Evolutionary conservation across 1,140 invertebrate species (phyloP).

Genomic region (Lordiphosa collinella): DNA sequence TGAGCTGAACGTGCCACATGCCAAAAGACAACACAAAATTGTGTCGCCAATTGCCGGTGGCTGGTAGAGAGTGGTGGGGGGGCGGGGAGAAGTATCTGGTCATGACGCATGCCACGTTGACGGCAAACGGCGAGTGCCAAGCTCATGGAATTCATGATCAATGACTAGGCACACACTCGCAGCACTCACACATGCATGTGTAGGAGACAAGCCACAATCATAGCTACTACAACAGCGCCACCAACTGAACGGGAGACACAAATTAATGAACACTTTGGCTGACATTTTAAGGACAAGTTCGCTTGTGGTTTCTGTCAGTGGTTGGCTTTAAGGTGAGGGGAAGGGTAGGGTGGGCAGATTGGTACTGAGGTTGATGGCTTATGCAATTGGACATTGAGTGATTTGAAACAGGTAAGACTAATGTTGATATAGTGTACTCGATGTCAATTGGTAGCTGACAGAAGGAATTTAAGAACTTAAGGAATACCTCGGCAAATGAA

Average conservation of each 20-base stretch:
- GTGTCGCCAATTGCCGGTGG: constrained; percentile 60
- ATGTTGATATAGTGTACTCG: constrained; percentile 38
- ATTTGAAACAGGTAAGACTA: constrained; percentile 42
- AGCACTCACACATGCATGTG: constrained; percentile 32
- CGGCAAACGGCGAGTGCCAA: constrained; percentile 54
- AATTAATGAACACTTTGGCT: constrained; percentile 75
- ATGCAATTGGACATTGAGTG: constrained; percentile 63
- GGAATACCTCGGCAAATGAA: constrained; percentile 21
- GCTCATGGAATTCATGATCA: constrained; percentile 75
- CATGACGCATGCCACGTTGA: constrained; percentile 57
- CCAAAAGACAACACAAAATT: constrained; percentile 64
- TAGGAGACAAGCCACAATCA: constrained; percentile 36
- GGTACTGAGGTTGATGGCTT: constrained; percentile 47
- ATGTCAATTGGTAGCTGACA: constrained; percentile 32
- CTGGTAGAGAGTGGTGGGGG: neutral
- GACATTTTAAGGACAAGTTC: constrained; percentile 78
- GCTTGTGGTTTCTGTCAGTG: constrained; percentile 17
- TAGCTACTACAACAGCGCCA: constrained; percentile 26
- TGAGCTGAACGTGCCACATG: constrained; percentile 43
- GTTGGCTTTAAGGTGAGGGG: constrained; percentile 4
- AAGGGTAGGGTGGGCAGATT: neutral
- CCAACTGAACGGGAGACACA: constrained; percentile 42
- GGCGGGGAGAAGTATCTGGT: constrained; percentile 25
- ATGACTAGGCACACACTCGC: constrained; percentile 63
- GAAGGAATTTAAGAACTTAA: constrained; percentile 20